A percentile compares a stretch with the other conserved stretches of the same genome.
Evolutionary conservation across 1,140 invertebrate genomes (phyloP).

Genomic region (Conus betulinus): DNA sequence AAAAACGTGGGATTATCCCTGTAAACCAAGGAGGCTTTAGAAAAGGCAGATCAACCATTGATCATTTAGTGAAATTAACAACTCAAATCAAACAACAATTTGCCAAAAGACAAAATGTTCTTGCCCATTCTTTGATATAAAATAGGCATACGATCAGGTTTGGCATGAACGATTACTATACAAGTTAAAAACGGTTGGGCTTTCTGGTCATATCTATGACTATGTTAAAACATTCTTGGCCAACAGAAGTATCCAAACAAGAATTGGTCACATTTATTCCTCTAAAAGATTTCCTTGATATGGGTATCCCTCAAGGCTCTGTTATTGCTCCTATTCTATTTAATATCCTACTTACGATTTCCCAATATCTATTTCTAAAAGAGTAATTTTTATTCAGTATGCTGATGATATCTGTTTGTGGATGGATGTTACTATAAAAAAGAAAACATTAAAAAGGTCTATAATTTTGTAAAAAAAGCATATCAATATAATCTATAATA

Average conservation of each 20-base stretch:
- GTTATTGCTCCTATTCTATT: neutral
- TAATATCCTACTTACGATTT: neutral
- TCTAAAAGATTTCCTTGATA: neutral
- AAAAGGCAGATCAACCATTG: constrained; percentile 7
- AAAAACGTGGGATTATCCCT: neutral
- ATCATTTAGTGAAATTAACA: neutral
- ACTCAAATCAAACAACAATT: neutral
- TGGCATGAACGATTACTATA: neutral
- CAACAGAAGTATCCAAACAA: neutral
- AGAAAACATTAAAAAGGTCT: neutral
- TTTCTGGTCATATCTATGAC: neutral
- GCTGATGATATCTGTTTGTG: neutral
- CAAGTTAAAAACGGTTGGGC: neutral
- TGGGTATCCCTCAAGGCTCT: constrained; percentile 1
- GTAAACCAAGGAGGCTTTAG: neutral
- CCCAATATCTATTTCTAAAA: neutral
- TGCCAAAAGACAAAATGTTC: neutral
- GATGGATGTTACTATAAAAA: neutral
- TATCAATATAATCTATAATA: neutral
- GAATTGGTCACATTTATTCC: neutral
- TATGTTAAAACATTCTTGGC: constrained; percentile 2
- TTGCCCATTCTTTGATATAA: neutral
- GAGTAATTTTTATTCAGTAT: neutral
- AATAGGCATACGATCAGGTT: neutral
- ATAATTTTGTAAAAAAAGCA: neutral